Conservation (phyloP, 2,888 invertebrate genomes). For the Pyrrhia umbra region DNA sequence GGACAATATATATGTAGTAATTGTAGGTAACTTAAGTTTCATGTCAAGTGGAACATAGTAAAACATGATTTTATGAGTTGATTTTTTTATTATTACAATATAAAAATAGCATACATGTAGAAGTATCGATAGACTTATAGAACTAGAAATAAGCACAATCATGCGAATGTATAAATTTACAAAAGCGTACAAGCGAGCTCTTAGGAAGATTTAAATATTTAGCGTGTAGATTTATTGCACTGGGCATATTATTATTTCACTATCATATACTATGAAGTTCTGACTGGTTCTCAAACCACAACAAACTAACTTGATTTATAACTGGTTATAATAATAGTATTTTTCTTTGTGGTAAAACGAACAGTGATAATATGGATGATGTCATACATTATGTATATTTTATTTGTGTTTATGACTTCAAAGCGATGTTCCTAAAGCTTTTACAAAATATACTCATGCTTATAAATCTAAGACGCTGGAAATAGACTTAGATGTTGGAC, state of each 20-base stretch:
- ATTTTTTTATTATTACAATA: constrained; percentile 57
- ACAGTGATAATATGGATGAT: neutral
- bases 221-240: constrained; percentile 37
- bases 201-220: constrained; percentile 3
- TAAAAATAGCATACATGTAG: constrained; percentile 53
- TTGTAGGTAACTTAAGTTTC: no score
- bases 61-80: constrained; percentile 11
- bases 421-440: neutral
- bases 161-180: constrained; percentile 44
- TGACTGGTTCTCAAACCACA: neutral
- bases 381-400: constrained; percentile 20
- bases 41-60: neutral
- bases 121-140: constrained; percentile 30
- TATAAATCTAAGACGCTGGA: no score
- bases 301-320: constrained; percentile 6
- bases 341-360: constrained; percentile 6
- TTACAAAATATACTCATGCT: neutral
- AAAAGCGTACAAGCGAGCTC: constrained; percentile 39
- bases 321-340: constrained; percentile 12
- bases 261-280: constrained; percentile 1
- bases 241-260: constrained; percentile 8
- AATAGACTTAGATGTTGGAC: neutral
- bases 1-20: no score
- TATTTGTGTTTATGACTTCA: neutral
- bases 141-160: constrained; percentile 41